A percentile compares a stretch with the other conserved stretches of the same genome.
These are phyloP conservation scores for Tetranychus urticae DNA, from an alignment of 1,140 invertebrate genomes.

Conservation along the genomic window DNA sequence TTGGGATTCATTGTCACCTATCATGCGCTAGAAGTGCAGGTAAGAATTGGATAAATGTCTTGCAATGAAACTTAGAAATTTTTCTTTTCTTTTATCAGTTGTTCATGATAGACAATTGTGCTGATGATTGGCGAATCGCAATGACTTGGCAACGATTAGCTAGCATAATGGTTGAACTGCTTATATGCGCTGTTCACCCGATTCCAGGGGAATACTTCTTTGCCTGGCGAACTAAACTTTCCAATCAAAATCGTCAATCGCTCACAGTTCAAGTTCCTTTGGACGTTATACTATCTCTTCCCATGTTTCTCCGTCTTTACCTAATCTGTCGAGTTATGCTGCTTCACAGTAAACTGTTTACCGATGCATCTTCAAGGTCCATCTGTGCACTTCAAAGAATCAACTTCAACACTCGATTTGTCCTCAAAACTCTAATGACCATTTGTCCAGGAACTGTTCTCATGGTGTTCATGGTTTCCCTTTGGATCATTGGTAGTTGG, in stretches of 20 bases:
- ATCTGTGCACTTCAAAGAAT: constrained; percentile 93
- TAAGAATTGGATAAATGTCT: background rate
- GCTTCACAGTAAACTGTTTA: constrained; percentile 95
- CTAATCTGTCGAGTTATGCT: constrained; percentile 98
- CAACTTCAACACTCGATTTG: constrained; percentile 97
- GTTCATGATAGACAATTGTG: constrained; percentile 99
- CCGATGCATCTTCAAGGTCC: constrained; percentile 60
- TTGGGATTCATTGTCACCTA: constrained; percentile 96
- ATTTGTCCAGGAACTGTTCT: constrained; percentile 86
- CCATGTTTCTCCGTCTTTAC: constrained; percentile 97
- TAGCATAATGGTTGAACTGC: constrained; percentile 73
- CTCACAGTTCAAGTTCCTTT: constrained; percentile 53
- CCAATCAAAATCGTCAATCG: constrained; percentile 15
- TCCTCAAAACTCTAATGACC: constrained; percentile 89
- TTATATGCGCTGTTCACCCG: constrained; percentile 88
- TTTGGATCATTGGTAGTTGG: constrained; percentile 99
- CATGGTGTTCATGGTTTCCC: constrained; percentile 89
- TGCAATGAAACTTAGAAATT: background rate
- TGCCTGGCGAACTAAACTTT: constrained; percentile 66
- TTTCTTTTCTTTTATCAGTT: constrained; percentile 32
- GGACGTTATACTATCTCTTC: constrained; percentile 84
- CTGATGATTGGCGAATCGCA: constrained; percentile 98
- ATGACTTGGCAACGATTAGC: constrained; percentile 89
- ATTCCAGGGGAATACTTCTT: constrained; percentile 89
- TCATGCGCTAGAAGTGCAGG: constrained; percentile 94